Conservation (phyloP, 2,113 vertebrate species). For the Empidonax traillii region DNA sequence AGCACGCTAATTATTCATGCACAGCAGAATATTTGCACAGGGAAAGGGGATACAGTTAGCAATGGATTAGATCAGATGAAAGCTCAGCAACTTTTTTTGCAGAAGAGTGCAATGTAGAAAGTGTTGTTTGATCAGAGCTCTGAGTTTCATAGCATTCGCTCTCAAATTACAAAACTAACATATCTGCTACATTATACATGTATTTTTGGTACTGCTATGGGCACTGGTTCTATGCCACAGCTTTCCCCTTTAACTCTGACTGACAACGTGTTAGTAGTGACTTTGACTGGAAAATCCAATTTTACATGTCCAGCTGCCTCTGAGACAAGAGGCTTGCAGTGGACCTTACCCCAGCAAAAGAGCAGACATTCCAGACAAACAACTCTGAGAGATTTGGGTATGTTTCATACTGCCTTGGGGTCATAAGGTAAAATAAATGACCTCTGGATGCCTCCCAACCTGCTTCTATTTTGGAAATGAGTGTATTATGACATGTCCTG, state of each 20-base stretch:
- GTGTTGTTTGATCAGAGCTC: not conserved
- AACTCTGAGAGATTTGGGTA: not conserved
- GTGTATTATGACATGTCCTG: not conserved
- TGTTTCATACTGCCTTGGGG: not conserved
- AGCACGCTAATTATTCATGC: not conserved
- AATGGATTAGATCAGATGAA: constrained; percentile 20
- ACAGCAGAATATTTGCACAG: not conserved
- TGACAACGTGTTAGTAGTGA: not conserved
- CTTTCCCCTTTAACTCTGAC: not conserved
- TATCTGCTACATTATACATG: not conserved
- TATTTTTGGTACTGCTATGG: not conserved
- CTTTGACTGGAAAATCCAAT: not conserved
- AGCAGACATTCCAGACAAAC: not conserved
- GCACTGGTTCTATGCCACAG: not conserved
- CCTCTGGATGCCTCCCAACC: not conserved
- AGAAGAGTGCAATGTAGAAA: not conserved
- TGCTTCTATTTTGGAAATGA: not conserved
- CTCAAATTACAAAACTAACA: not conserved
- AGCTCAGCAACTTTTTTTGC: constrained; percentile 26
- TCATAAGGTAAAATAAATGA: not conserved
- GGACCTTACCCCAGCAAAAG: not conserved
- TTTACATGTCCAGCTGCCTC: not conserved
- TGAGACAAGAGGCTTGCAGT: not conserved
- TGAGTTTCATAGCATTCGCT: not conserved
- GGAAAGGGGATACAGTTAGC: not conserved